These are phyloP conservation scores for Zaprionus tsacasi DNA, from an alignment of 1,140 invertebrate species.

Conservation along the genomic window DNA sequence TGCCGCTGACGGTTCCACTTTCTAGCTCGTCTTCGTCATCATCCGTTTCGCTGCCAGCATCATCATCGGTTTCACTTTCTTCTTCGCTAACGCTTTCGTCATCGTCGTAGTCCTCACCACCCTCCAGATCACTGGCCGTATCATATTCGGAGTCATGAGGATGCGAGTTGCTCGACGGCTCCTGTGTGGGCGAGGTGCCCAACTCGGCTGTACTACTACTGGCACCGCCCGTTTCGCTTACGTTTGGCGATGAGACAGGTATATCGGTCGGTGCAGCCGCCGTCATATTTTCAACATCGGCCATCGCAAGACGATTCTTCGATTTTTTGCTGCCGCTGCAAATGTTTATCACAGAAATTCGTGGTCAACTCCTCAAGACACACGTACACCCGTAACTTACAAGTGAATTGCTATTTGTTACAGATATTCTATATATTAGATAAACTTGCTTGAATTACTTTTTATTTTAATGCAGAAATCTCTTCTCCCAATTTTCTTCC, in stretches of 20 bases:
- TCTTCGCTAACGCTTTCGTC: constrained; percentile 80
- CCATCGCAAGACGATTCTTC: constrained; percentile 61
- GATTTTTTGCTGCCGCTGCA: constrained; percentile 51
- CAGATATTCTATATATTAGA: not conserved
- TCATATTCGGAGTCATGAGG: constrained; percentile 83
- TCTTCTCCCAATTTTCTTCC: constrained; percentile 58
- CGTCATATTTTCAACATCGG: constrained; percentile 76
- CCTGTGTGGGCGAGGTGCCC: constrained; percentile 76
- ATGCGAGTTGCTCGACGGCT: constrained; percentile 78
- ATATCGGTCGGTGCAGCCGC: constrained; percentile 63
- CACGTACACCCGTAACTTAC: constrained; percentile 29
- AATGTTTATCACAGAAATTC: constrained; percentile 38
- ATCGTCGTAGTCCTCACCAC: constrained; percentile 84
- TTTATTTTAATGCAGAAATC: constrained; percentile 25
- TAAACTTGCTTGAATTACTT: not conserved
- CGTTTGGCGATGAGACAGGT: constrained; percentile 52
- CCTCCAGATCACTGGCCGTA: constrained; percentile 79
- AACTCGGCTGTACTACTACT: constrained; percentile 44
- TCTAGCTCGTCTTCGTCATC: constrained; percentile 85
- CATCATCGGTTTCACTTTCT: constrained; percentile 55
- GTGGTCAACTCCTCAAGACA: constrained; percentile 23
- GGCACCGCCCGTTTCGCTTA: constrained; percentile 40
- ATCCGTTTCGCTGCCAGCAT: constrained; percentile 80
- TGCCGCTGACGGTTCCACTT: constrained; percentile 81
- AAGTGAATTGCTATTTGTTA: constrained; percentile 13